phyloP scores from a whole-genome alignment of 2,888 invertebrate genomes.

The Loripinus fragilis region DNA sequence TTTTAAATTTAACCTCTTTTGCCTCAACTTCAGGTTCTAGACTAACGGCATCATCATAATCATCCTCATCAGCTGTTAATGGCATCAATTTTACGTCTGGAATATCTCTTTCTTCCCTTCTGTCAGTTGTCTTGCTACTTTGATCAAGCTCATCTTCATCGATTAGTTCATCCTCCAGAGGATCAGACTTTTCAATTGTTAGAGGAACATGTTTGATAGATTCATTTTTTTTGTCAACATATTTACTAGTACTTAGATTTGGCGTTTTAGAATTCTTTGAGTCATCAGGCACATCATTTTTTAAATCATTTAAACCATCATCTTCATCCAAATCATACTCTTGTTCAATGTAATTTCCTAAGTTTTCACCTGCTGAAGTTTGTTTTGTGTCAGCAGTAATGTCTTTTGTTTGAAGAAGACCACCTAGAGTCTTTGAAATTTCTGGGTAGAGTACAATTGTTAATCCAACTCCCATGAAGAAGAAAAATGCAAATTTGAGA shows the following conservation, averaged over 20 bases:
- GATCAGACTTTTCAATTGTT: background rate
- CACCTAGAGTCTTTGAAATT: slow-evolving; percentile 15
- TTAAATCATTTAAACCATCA: background rate
- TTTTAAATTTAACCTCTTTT: background rate
- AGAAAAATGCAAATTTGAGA: slow-evolving; percentile 55
- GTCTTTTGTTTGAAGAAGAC: background rate
- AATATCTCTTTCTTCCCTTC: background rate
- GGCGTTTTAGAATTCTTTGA: background rate
- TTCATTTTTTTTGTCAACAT: background rate
- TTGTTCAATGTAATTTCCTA: background rate
- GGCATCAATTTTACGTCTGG: background rate
- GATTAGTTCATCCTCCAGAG: background rate
- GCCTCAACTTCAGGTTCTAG: background rate
- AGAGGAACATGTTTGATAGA: background rate
- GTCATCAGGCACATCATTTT: background rate
- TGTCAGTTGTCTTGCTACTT: background rate
- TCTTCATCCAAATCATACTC: slow-evolving; percentile 8
- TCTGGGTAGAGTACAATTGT: slow-evolving; percentile 47
- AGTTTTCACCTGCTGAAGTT: background rate
- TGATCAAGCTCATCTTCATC: background rate
- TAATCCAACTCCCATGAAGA: slow-evolving; percentile 52
- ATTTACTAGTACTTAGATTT: background rate
- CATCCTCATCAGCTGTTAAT: background rate
- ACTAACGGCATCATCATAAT: background rate
- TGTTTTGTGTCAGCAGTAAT: background rate